Conservation (phyloP, 2,888 invertebrate species). For the Branchipolynoe longqiensis region DNA sequence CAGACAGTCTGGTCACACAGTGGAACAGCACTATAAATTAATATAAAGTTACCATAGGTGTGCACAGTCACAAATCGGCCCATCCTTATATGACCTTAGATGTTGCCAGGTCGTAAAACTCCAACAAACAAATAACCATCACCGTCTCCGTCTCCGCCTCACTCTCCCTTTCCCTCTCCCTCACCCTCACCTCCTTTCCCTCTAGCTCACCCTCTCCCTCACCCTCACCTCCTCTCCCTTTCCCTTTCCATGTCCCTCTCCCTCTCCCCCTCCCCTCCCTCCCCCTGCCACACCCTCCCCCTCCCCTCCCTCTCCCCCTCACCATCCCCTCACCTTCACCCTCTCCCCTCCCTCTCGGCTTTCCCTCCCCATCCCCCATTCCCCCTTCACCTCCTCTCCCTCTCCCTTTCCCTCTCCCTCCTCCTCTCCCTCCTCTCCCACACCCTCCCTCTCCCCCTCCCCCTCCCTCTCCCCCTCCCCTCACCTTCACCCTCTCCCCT, state of each 20-base stretch:
- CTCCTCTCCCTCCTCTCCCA: not conserved
- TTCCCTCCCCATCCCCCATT: not conserved
- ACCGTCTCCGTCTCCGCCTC: too few relatives aligned
- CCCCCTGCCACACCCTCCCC: constrained; percentile 17
- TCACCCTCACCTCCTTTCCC: not conserved
- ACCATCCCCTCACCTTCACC: constrained; percentile 1
- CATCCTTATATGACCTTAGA: too few relatives aligned
- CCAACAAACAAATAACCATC: too few relatives aligned
- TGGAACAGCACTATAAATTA: too few relatives aligned
- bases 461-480: not conserved
- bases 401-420: not conserved
- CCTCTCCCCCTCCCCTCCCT: not conserved
- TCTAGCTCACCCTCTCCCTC: not conserved
- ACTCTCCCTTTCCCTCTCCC: not conserved
- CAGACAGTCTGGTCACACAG: too few relatives aligned
- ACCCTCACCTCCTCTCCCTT: not conserved
- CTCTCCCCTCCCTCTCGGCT: not conserved
- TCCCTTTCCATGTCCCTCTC: not conserved
- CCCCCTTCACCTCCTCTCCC: not conserved
- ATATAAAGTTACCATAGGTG: too few relatives aligned
- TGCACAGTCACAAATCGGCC: too few relatives aligned
- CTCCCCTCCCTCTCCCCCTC: not conserved
- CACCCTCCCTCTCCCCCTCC: not conserved
- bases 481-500: too few relatives aligned
- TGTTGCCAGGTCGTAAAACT: too few relatives aligned